These are phyloP conservation scores for Malurus splendens DNA, from an alignment of 2,797 vertebrate genomes.

Conservation along the genomic window DNA sequence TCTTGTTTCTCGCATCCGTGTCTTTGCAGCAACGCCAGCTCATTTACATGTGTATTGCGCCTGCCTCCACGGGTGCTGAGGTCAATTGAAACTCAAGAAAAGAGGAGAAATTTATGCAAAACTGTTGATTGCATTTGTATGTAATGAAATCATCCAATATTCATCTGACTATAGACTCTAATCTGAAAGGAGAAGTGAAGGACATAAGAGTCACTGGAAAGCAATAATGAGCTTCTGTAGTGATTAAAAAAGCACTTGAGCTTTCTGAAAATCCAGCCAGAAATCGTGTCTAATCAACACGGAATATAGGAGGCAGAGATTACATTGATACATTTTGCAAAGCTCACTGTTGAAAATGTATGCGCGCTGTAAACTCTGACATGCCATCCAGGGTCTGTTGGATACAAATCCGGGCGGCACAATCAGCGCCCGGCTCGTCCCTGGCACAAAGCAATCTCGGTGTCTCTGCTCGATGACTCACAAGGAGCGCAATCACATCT, in stretches of 20 bases:
- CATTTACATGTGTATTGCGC: slow-evolving; percentile 89
- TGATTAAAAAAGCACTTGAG: slow-evolving; percentile 89
- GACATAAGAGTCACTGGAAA: slow-evolving; percentile 82
- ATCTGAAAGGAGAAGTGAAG: slow-evolving; percentile 83
- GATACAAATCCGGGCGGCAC: slow-evolving; percentile 63
- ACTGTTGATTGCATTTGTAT: slow-evolving; percentile 87
- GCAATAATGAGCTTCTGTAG: slow-evolving; percentile 85
- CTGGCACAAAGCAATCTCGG: slow-evolving; percentile 68
- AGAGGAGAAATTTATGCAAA: slow-evolving; percentile 85
- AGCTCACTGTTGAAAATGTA: slow-evolving; percentile 74
- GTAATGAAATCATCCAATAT: slow-evolving; percentile 88
- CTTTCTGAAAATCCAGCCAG: slow-evolving; percentile 78
- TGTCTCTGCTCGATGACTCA: slow-evolving; percentile 54
- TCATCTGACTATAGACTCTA: slow-evolving; percentile 84
- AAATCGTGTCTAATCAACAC: slow-evolving; percentile 87
- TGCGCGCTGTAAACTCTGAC: slow-evolving; percentile 73
- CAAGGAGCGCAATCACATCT: slow-evolving; percentile 70
- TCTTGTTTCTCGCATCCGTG: slow-evolving; percentile 63
- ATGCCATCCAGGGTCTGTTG: slow-evolving; percentile 58
- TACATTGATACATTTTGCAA: slow-evolving; percentile 73
- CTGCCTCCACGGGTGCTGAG: slow-evolving; percentile 78
- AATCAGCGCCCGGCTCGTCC: slow-evolving; percentile 66
- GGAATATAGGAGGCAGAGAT: slow-evolving; percentile 80
- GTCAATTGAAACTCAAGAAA: slow-evolving; percentile 86
- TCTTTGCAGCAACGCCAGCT: slow-evolving; percentile 68